A percentile compares a stretch with the other conserved stretches of the same genome.
Conservation (phyloP, 1,140 invertebrate species). For the Proctacanthus coquilletti region DNA sequence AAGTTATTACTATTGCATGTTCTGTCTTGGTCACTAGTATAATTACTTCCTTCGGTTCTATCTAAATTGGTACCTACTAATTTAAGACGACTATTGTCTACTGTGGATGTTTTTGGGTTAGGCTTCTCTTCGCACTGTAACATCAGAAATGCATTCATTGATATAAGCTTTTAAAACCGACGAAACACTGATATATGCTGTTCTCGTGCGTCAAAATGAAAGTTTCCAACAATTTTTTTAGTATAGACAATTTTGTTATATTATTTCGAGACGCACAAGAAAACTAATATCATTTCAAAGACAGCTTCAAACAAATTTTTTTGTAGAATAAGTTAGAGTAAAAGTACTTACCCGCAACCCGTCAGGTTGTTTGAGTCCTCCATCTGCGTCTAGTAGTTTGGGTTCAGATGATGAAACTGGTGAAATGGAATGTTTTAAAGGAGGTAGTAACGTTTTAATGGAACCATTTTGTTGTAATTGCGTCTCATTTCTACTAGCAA, state of each 20-base stretch:
- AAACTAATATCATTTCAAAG: background rate
- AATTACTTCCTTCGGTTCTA: background rate
- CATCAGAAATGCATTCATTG: too few species aligned
- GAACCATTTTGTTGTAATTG: slow-evolving; percentile 19
- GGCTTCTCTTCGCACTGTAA: slow-evolving; percentile 14
- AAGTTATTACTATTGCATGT: background rate
- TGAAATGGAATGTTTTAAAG: slow-evolving; percentile 3
- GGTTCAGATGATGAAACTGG: background rate
- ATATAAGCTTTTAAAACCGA: too few species aligned
- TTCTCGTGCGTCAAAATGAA: too few species aligned
- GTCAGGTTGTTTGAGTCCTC: slow-evolving; percentile 2
- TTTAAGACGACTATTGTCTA: background rate
- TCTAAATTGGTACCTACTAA: background rate
- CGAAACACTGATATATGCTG: too few species aligned
- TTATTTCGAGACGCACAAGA: background rate
- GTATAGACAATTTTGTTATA: background rate
- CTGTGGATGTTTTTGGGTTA: background rate
- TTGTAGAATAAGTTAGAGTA: too few species aligned
- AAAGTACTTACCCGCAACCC: slow-evolving; percentile 7
- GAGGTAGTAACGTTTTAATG: slow-evolving; percentile 15
- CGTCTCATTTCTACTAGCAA: background rate
- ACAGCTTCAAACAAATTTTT: background rate
- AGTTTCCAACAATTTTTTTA: too few species aligned
- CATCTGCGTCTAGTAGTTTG: background rate
- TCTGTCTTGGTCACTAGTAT: background rate